Base-by-base conservation (phyloP, 2,113 vertebrate species). In the Hippocampus barbouri region DNA sequence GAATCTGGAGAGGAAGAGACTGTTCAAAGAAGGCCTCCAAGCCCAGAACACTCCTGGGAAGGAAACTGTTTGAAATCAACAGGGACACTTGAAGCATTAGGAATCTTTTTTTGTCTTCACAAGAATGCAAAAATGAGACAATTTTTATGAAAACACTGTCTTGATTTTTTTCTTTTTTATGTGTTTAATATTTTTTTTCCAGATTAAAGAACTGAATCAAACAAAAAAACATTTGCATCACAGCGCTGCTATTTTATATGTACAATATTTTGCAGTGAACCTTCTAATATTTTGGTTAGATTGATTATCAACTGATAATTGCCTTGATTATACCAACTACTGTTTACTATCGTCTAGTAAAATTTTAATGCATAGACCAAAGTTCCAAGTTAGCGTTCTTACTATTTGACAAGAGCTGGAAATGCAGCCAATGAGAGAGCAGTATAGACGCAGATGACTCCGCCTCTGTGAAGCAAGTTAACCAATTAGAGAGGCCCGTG, bases 1-100 rank as follows among this genome's bases (percentile, higher is more conserved):
- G 41, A 95, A 92, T 49, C 82, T 98, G 38, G 94, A 95, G 74
- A 95, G 89, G 72, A 99, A 99, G 80, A 94, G 85, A 79, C 83
- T 76, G 1, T 91, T 98, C 43, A 96, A 95, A 84, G 92, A 94
- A 72, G 85, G 85, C 8, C 71, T 92, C 20, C 47, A 63, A 57
- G 45, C 72, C 69, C 65, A 89, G 12, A 10, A 83, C 0, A 86
- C 89, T 73, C 41, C 71, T 56, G 79, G 47, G 70, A 86, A 66
- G 64, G 82, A 90, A 8, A 38, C 40, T 40, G 51, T 71, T 71
- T 88, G 45, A 89, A 38, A 68, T 70, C 15, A 12, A 68, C 25
- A 15, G 34, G 3, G 56, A n/a, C 64, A 15, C 10, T 21, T 62
- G 1, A 47, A 61, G 63, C 8, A 6, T 54, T 18, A 8, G 56